Percentiles rank a stretch among this genome's conserved stretches.
phyloP scores from a whole-genome alignment of 2,797 vertebrate species.

The Halcyon smyrnensis region DNA sequence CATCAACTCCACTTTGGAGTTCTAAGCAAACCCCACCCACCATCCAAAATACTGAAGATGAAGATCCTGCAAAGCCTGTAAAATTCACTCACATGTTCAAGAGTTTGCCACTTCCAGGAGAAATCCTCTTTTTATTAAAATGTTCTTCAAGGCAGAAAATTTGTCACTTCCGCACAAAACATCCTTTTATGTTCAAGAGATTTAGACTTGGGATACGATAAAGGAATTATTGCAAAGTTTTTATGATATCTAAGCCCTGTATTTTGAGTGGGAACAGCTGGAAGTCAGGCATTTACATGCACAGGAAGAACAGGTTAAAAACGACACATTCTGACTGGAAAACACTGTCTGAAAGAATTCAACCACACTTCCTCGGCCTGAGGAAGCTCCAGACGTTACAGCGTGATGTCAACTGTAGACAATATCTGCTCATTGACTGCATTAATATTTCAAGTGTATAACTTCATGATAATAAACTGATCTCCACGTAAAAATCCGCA shows the following conservation, averaged over 20 bases:
- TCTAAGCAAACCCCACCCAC: background rate
- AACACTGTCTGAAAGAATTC: background rate
- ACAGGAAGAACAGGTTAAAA: background rate
- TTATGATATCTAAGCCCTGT: background rate
- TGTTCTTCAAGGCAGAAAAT: background rate
- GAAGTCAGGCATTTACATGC: background rate
- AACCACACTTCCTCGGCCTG: background rate
- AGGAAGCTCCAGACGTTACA: background rate
- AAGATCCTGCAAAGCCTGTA: background rate
- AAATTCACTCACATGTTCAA: background rate
- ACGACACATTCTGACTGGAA: background rate
- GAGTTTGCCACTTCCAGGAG: background rate
- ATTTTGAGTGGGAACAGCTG: background rate
- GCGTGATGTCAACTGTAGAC: background rate
- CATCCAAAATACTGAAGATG: background rate
- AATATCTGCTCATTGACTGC: background rate
- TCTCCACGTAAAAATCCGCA: background rate
- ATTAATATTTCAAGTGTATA: background rate
- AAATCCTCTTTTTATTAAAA: background rate
- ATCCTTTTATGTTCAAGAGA: background rate
- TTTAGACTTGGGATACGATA: background rate
- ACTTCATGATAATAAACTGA: background rate
- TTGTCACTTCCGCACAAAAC: background rate
- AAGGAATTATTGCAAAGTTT: background rate
- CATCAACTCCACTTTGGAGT: background rate